Base-by-base conservation (phyloP, 2,113 vertebrate species). In the Cololabis saira region DNA sequence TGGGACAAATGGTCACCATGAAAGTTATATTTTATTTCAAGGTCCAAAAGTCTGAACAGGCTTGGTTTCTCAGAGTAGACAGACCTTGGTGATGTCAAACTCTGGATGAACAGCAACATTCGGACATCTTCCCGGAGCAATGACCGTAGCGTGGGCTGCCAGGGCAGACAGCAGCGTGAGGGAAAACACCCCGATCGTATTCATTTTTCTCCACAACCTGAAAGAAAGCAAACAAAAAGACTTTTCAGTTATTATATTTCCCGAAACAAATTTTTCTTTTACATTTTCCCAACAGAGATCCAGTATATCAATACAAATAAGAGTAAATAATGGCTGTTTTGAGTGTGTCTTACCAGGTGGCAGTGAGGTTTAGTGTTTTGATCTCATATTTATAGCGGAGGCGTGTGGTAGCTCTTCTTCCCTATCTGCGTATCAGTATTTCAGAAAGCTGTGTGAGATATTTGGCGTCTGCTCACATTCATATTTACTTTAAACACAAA, bases 71-170 rank as follows among this genome's bases (percentile, higher is more conserved):
- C 2, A 15, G 2, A 41, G 15, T 24, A 27, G 24, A 16, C 7
- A 33, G 15, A 91, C 90, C 87, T 49, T 75, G 10, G 88, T 56
- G 44, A 74, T 58, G 50, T 91, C 89, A 63, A 92, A 91, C 71
- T 89, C 56, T 40, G 78, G 11, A 74, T 91, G 80, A 6, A 91
- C 84, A 2, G 83, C 72, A 5, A 84, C 73, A 2, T 72, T 33
- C 15, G 90, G 90, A 53, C 91, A 90, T 74, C 62, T 85, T 37
- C 87, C 90, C 2, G 80, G 74, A 45, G 58, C 33, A 61, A 87
- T 53, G 80, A 89, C 67, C 83, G 90, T 89, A 77, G 90, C 84
- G 8, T 59, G 77, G 8, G 75, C 86, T 5, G 76, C 71, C 84
- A 92, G 66, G 17, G 69, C 58, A 1, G 63, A 87, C 85, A 91